Evolutionary conservation across 2,113 vertebrate species (phyloP).

Genomic region (Octodon degus): DNA sequence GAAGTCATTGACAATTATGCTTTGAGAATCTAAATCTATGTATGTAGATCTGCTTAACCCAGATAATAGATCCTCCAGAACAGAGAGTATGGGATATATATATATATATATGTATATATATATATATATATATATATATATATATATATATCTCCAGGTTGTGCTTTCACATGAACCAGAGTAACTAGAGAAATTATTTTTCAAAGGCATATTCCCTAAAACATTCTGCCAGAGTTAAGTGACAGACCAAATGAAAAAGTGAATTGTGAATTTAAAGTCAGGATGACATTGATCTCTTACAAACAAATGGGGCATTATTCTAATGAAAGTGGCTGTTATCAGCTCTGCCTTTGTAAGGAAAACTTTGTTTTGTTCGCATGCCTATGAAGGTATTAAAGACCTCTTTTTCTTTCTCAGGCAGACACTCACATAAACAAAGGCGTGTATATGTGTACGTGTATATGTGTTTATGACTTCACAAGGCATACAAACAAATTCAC

Average conservation of each 20-base stretch:
- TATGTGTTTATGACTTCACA: not conserved
- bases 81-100: not conserved
- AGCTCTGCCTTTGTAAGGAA: not conserved
- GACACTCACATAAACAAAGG: not conserved
- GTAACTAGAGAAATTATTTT: constrained; percentile 1
- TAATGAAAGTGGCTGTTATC: not conserved
- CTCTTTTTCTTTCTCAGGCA: not conserved
- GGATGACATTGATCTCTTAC: constrained; percentile 9
- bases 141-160: not conserved
- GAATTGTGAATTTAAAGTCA: not conserved
- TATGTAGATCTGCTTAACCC: not conserved
- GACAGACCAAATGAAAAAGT: not conserved
- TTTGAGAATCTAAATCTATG: not conserved
- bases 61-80: not conserved
- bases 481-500: not conserved
- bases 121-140: not conserved
- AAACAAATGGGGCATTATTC: constrained; percentile 5
- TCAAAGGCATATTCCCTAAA: constrained; percentile 44
- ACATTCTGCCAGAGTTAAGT: constrained; percentile 16
- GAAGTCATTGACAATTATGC: not conserved
- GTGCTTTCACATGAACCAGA: not conserved
- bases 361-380: not conserved
- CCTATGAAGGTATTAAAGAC: not conserved
- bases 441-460: too few relatives aligned
- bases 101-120: not conserved